Percentiles rank a stretch among this genome's conserved stretches.
Conservation (phyloP, 2,797 vertebrate genomes). For the Cynodonichthys magdalenae region DNA sequence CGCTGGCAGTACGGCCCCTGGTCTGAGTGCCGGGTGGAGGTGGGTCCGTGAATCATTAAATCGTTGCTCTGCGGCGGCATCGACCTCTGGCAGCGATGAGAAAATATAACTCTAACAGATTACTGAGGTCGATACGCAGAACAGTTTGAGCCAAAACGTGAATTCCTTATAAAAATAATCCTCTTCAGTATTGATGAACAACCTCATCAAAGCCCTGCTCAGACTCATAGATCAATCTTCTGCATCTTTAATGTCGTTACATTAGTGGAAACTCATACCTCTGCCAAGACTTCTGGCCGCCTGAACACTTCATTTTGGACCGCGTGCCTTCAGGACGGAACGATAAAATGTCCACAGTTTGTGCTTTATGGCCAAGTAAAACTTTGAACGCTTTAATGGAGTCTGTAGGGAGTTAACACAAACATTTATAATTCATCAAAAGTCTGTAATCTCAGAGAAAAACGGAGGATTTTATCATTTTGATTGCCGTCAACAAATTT, state of each 20-base stretch:
- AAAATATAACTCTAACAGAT: slow-evolving; percentile 31
- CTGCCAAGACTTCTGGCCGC: slow-evolving; percentile 40
- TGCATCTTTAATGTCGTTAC: slow-evolving; percentile 53
- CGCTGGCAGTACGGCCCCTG: slow-evolving; percentile 92
- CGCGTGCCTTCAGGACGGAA: slow-evolving; percentile 24
- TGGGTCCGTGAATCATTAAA: slow-evolving; percentile 59
- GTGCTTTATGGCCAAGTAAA: slow-evolving; percentile 18
- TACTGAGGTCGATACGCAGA: slow-evolving; percentile 39
- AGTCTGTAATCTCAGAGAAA: too few relatives aligned
- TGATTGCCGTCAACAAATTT: too few relatives aligned
- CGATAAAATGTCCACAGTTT: slow-evolving; percentile 15
- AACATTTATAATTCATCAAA: neutral
- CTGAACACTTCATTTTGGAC: slow-evolving; percentile 11
- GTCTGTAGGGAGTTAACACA: neutral
- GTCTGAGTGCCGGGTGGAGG: slow-evolving; percentile 94
- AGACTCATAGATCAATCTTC: slow-evolving; percentile 52
- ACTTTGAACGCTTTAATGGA: too few relatives aligned
- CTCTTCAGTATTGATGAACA: slow-evolving; percentile 61
- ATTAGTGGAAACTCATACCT: slow-evolving; percentile 35
- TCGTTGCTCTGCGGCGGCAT: slow-evolving; percentile 23
- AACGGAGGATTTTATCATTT: too few relatives aligned
- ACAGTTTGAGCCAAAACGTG: slow-evolving; percentile 34
- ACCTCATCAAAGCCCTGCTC: slow-evolving; percentile 42
- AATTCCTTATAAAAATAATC: slow-evolving; percentile 41
- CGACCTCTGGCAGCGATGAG: slow-evolving; percentile 28